Evolutionary conservation across 2,888 invertebrate species (phyloP).

Genomic region (Sarcophaga caerulescens): DNA sequence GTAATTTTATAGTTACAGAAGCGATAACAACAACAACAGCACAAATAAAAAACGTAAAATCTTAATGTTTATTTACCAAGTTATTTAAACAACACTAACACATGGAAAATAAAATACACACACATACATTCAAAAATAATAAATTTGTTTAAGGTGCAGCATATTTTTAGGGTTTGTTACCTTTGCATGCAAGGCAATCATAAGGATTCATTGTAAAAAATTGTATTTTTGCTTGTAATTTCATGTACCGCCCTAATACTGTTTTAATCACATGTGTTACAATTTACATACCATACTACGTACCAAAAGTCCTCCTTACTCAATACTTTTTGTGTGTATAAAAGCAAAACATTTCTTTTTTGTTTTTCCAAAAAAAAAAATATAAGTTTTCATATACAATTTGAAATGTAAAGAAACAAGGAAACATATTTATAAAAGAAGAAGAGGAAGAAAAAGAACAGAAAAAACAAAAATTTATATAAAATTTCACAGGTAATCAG

Average conservation of each 20-base stretch:
- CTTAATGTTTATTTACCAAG: not conserved
- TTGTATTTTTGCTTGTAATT: too few species aligned
- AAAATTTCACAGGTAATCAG: conserved; percentile 55
- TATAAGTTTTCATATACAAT: conserved; percentile 14
- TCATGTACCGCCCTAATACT: not conserved
- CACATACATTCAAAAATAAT: not conserved
- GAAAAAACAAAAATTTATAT: not conserved
- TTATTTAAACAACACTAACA: not conserved
- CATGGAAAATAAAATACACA: not conserved
- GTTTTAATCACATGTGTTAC: conserved; percentile 15
- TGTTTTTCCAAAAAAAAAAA: not conserved
- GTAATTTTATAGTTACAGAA: too few species aligned
- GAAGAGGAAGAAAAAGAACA: not conserved
- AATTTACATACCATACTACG: not conserved
- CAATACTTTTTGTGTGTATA: not conserved
- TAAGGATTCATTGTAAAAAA: too few species aligned
- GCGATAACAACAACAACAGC: too few species aligned
- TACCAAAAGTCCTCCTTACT: not conserved
- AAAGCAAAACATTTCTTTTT: not conserved
- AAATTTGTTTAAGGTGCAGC: not conserved
- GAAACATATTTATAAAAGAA: not conserved
- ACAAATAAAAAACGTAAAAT: not conserved
- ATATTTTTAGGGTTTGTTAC: not conserved
- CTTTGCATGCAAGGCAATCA: too few species aligned
- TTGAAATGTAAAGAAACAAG: not conserved